Percentiles rank a stretch among this genome's conserved stretches.
Evolutionary conservation across 35 echinoderm and acorn worm species (phyloP).

Genomic region (Ophiothrix spiculata): DNA sequence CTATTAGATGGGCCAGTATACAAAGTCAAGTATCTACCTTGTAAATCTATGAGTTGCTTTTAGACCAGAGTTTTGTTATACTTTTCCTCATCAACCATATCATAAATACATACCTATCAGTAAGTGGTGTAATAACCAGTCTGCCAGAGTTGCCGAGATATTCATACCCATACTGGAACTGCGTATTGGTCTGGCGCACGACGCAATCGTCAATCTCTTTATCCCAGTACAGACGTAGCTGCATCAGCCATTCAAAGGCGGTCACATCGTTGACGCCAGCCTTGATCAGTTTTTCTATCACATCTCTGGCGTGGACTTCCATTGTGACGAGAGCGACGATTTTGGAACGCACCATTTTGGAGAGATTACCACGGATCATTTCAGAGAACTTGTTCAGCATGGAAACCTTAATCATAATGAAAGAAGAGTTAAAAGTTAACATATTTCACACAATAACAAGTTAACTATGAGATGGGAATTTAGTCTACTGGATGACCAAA

Average conservation of each 20-base stretch:
- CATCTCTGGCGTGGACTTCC: conserved; percentile 91
- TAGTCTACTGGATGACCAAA: no score
- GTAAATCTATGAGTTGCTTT: neutral
- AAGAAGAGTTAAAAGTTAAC: neutral
- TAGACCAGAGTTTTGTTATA: neutral
- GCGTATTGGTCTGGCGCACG: conserved; percentile 95
- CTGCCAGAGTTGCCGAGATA: conserved; percentile 98
- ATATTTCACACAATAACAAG: neutral
- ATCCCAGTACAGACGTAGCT: conserved; percentile 94
- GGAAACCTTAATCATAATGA: conserved; percentile 56
- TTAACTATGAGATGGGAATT: no score
- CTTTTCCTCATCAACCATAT: neutral
- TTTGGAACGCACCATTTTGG: conserved; percentile 94
- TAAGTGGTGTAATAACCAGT: conserved; percentile 93
- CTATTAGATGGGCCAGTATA: neutral
- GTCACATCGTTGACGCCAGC: conserved; percentile 76
- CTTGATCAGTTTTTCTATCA: conserved; percentile 98
- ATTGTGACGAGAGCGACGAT: conserved; percentile 93
- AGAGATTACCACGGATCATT: conserved; percentile 87
- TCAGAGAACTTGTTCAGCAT: conserved; percentile 99
- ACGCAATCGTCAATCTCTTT: conserved; percentile 99
- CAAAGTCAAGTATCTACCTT: neutral
- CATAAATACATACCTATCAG: conserved; percentile 69
- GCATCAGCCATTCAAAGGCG: conserved; percentile 97
- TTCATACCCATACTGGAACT: conserved; percentile 99